These are phyloP conservation scores for Drosophila suzukii DNA, from an alignment of 1,140 invertebrate species.

Conservation along the genomic window DNA sequence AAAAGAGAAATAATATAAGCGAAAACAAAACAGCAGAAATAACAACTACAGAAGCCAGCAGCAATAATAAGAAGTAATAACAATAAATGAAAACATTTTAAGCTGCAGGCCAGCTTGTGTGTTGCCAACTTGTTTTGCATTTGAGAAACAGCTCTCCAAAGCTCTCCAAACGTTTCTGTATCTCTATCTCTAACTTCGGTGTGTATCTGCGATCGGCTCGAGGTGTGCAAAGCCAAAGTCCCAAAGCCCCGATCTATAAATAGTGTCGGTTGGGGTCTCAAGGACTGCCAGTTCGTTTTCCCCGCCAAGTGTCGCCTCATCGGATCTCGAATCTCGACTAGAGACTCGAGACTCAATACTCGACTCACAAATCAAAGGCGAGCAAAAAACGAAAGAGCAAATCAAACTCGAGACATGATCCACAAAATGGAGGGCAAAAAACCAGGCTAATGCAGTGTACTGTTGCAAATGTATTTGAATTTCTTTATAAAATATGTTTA, in stretches of 20 bases:
- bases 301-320: constrained; percentile 20
- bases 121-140: constrained; percentile 46
- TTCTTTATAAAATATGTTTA: too few relatives aligned
- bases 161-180: background rate
- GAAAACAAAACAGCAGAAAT: background rate
- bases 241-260: constrained; percentile 44
- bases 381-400: constrained; percentile 15
- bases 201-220: constrained; percentile 13
- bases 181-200: constrained; percentile 9
- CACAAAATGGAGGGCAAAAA: constrained; percentile 6
- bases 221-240: constrained; percentile 27
- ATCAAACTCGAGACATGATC: constrained; percentile 7
- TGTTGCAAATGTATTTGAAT: background rate
- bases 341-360: background rate
- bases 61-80: constrained; percentile 20
- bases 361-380: constrained; percentile 1
- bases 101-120: constrained; percentile 37
- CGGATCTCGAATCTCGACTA: background rate
- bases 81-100: constrained; percentile 46
- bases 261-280: constrained; percentile 32
- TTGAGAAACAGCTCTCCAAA: constrained; percentile 2
- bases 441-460: background rate
- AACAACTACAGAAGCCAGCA: constrained; percentile 9
- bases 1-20: background rate
- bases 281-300: constrained; percentile 40